Conservation (phyloP, 2,113 vertebrate genomes). For the Callocephalon fimbriatum region DNA sequence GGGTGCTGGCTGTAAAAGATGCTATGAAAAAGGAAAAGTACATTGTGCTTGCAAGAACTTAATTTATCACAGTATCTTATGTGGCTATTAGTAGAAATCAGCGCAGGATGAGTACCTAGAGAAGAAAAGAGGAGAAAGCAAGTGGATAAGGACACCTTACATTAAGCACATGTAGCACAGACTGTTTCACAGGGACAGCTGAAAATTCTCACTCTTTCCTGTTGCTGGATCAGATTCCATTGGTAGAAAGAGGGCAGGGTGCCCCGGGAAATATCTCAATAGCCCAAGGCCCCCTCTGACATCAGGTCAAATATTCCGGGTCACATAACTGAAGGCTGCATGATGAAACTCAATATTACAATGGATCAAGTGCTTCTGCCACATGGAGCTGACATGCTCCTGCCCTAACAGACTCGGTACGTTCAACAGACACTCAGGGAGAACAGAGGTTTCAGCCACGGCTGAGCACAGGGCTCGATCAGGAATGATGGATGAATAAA, state of each 20-base stretch:
- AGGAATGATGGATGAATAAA: not conserved
- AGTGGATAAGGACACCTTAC: constrained; percentile 9
- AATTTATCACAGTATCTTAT: not conserved
- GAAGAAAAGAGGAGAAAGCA: not conserved
- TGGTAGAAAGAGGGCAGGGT: constrained; percentile 33
- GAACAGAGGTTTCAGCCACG: not conserved
- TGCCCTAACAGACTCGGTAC: not conserved
- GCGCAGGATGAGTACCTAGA: not conserved
- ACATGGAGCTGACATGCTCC: constrained; percentile 31
- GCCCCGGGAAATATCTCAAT: constrained; percentile 43
- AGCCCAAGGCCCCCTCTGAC: constrained; percentile 45
- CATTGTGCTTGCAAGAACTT: not conserved
- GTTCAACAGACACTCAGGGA: constrained; percentile 33
- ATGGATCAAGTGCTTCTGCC: constrained; percentile 42
- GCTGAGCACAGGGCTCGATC: not conserved
- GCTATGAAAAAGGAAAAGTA: not conserved
- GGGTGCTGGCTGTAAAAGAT: not conserved
- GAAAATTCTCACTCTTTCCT: constrained; percentile 70
- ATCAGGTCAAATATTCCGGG: constrained; percentile 69
- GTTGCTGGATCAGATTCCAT: constrained; percentile 65
- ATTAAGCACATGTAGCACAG: not conserved
- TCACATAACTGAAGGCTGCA: constrained; percentile 59
- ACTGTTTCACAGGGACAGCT: constrained; percentile 64
- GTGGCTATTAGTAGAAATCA: not conserved
- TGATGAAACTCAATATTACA: constrained; percentile 62